These are phyloP conservation scores for Thunnus thynnus DNA, from an alignment of 2,113 vertebrate species.

Conservation along the genomic window DNA sequence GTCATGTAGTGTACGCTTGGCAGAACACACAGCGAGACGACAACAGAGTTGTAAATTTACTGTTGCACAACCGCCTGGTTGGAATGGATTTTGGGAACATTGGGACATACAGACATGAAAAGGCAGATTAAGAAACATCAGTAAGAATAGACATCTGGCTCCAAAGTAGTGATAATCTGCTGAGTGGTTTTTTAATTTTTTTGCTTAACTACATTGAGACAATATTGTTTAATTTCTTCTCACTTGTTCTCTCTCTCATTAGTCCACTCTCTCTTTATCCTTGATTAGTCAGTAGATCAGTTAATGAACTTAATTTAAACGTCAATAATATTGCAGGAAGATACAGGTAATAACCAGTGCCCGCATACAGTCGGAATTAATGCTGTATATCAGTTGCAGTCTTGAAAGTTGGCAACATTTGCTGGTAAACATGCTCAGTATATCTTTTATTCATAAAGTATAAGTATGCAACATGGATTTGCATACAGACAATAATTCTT, in stretches of 20 bases:
- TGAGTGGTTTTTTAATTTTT: neutral
- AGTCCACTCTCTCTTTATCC: neutral
- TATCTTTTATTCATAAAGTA: neutral
- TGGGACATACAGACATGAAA: neutral
- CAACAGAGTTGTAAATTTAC: neutral
- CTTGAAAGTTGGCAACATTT: too few species aligned
- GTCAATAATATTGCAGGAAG: neutral
- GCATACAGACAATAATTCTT: neutral
- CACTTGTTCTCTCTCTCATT: neutral
- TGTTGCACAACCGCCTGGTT: neutral
- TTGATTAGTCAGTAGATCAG: neutral
- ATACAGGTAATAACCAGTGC: neutral
- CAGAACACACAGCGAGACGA: neutral
- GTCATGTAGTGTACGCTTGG: too few species aligned
- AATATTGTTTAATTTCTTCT: neutral
- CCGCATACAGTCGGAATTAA: neutral
- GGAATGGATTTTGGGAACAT: neutral
- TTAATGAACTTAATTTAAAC: neutral
- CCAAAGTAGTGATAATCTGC: neutral
- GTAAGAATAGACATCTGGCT: neutral
- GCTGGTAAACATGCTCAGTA: too few species aligned
- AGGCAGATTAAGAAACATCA: conserved; percentile 1
- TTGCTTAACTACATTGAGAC: neutral
- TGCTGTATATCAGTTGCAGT: neutral
- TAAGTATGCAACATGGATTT: neutral